Conservation (phyloP, 64 coral and sea anemone genomes). For the Dendrophyllia cribrosa region DNA sequence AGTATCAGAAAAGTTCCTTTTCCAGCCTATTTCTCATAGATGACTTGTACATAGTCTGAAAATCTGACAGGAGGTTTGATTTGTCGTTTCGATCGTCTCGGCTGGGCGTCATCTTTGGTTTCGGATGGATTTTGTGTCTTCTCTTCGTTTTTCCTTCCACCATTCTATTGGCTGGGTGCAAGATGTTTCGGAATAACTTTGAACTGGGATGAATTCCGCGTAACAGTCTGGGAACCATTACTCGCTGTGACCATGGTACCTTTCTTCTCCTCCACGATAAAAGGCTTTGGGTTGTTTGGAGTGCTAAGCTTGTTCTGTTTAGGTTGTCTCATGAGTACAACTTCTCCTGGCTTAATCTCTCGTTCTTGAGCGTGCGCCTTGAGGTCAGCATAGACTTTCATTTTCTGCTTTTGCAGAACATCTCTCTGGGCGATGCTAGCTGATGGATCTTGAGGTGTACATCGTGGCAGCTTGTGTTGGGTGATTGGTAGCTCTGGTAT, state of each 20-base stretch:
- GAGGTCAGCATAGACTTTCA: conserved; percentile 6
- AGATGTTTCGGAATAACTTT: conserved; percentile 5
- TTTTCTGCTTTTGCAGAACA: not conserved
- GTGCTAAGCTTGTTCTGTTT: conserved; percentile 62
- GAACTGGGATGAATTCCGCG: conserved; percentile 51
- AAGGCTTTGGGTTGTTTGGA: conserved; percentile 54
- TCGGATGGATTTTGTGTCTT: too few relatives aligned
- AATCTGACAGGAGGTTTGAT: too few relatives aligned
- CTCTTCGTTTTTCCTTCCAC: too few relatives aligned
- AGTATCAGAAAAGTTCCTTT: too few relatives aligned
- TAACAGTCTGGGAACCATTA: conserved; percentile 39
- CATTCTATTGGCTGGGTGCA: too few relatives aligned
- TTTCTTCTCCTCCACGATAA: conserved; percentile 26
- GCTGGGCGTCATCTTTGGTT: too few relatives aligned
- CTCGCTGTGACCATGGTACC: conserved; percentile 51
- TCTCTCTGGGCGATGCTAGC: too few relatives aligned
- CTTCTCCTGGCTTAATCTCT: conserved; percentile 20
- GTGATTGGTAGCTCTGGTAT: conserved; percentile 49
- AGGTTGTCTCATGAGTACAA: conserved; percentile 36
- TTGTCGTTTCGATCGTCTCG: too few relatives aligned
- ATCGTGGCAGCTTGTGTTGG: too few relatives aligned
- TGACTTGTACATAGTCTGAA: too few relatives aligned
- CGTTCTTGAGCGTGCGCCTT: not conserved
- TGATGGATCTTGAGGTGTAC: too few relatives aligned
- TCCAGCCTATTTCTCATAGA: too few relatives aligned